Evolutionary conservation across 2,797 vertebrate genomes (phyloP).

Genomic region (Melanotaenia maccullochi): DNA sequence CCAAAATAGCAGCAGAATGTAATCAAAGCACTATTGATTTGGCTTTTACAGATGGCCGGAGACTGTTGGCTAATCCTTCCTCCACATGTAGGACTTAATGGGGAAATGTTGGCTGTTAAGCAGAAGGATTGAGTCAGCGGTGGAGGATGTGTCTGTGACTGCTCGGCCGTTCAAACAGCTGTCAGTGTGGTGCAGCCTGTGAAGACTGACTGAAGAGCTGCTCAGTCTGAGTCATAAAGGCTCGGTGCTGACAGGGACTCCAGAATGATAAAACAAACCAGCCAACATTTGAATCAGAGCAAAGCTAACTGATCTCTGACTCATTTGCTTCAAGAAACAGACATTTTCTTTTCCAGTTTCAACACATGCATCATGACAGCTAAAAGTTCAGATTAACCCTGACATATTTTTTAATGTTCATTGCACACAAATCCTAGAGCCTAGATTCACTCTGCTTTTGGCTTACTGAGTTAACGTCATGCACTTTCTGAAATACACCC

Average conservation of each 20-base stretch:
- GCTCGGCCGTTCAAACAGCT: constrained; percentile 55
- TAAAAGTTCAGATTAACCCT: background rate
- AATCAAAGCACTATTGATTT: constrained; percentile 61
- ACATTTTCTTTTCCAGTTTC: constrained; percentile 10
- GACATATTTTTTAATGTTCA: background rate
- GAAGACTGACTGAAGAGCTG: constrained; percentile 35
- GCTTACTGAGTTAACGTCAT: background rate
- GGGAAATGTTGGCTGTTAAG: constrained; percentile 55
- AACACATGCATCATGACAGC: constrained; percentile 9
- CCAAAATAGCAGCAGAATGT: constrained; percentile 28
- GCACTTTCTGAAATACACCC: background rate
- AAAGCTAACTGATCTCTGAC: constrained; percentile 34
- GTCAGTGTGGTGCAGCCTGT: constrained; percentile 24
- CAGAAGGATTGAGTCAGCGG: constrained; percentile 29
- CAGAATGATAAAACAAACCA: constrained; percentile 36
- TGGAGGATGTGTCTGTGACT: constrained; percentile 24
- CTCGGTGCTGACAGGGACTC: constrained; percentile 21
- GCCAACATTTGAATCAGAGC: constrained; percentile 15
- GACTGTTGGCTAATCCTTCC: constrained; percentile 51
- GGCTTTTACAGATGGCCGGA: constrained; percentile 48
- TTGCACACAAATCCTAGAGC: background rate
- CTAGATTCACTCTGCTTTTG: background rate
- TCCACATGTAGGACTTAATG: constrained; percentile 44
- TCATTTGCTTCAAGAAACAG: constrained; percentile 13
- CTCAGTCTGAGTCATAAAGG: constrained; percentile 57